Percentiles rank a stretch among this genome's conserved stretches.
phyloP scores from a whole-genome alignment of 1,140 invertebrate species.

The Geopemphigus sp. region DNA sequence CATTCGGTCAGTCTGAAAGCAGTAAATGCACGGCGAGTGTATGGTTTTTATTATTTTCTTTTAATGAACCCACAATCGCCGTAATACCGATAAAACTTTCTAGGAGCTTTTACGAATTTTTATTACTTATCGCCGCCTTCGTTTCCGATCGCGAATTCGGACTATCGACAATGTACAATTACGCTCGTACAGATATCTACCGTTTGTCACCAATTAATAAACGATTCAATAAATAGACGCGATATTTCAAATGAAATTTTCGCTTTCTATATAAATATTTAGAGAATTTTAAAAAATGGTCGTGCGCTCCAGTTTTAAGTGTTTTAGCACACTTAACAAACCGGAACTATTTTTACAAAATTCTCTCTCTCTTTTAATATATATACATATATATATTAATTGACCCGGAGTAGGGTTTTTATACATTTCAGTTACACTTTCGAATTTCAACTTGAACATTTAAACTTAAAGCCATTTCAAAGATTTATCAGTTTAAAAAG shows the following conservation, averaged over 20 bases:
- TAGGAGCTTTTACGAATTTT: neutral
- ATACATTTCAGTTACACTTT: conserved; percentile 32
- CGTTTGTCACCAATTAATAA: neutral
- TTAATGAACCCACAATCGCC: conserved; percentile 28
- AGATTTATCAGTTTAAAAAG: conserved; percentile 41
- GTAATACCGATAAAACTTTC: conserved; percentile 14
- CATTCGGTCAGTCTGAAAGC: conserved; percentile 21
- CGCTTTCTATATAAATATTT: neutral
- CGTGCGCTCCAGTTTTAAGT: neutral
- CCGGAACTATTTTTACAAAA: conserved; percentile 19
- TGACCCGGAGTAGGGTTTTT: neutral
- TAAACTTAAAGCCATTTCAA: conserved; percentile 19
- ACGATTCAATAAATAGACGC: neutral
- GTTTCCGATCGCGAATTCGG: neutral
- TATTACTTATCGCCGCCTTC: neutral
- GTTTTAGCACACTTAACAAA: neutral
- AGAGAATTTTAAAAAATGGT: neutral
- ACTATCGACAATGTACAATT: neutral
- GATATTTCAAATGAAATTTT: neutral
- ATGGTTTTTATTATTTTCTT: conserved; percentile 34
- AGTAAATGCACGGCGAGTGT: conserved; percentile 1
- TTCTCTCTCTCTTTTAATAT: too few relatives aligned
- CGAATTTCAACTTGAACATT: conserved; percentile 19
- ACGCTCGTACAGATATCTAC: neutral
- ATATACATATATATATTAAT: neutral